Evolutionary conservation across 2,797 vertebrate genomes (phyloP).

Genomic region (Lerista edwardsae): DNA sequence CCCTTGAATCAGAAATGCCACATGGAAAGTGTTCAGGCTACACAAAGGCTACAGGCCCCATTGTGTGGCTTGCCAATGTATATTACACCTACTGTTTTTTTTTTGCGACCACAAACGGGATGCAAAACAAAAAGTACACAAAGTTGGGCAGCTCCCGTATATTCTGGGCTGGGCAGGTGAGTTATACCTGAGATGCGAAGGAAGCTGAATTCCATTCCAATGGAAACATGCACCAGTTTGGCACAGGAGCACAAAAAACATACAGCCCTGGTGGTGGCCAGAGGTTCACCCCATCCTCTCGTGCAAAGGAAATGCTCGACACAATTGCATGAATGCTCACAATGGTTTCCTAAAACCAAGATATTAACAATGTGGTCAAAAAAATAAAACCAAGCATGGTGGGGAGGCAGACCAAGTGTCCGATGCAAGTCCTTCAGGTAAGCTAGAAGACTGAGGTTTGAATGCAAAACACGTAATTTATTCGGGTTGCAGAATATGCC

Average conservation of each 20-base stretch:
- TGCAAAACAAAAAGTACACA: too few species aligned
- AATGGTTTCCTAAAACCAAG: not conserved
- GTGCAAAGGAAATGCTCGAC: not conserved
- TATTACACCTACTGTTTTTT: too few species aligned
- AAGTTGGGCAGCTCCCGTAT: too few species aligned
- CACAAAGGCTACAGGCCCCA: not conserved
- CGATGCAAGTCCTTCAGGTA: too few species aligned
- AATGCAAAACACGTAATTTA: not conserved
- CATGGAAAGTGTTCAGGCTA: not conserved
- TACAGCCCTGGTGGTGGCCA: not conserved
- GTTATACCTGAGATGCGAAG: too few species aligned
- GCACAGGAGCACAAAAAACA: not conserved
- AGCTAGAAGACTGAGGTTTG: too few species aligned
- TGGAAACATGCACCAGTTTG: not conserved
- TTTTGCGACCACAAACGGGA: not conserved
- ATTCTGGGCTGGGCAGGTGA: too few species aligned
- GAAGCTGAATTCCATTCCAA: not conserved
- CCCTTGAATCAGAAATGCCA: not conserved
- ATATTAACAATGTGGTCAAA: not conserved
- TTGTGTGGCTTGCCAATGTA: fast-evolving
- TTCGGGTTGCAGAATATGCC: not conserved
- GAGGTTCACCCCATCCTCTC: too few species aligned
- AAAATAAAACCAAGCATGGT: too few species aligned
- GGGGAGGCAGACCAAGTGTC: too few species aligned
- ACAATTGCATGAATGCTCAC: not conserved